A percentile compares a stretch with the other conserved stretches of the same genome.
These are phyloP conservation scores for Sarotherodon lohbergeri DNA, from an alignment of 2,113 vertebrate genomes.

Conservation along the genomic window DNA sequence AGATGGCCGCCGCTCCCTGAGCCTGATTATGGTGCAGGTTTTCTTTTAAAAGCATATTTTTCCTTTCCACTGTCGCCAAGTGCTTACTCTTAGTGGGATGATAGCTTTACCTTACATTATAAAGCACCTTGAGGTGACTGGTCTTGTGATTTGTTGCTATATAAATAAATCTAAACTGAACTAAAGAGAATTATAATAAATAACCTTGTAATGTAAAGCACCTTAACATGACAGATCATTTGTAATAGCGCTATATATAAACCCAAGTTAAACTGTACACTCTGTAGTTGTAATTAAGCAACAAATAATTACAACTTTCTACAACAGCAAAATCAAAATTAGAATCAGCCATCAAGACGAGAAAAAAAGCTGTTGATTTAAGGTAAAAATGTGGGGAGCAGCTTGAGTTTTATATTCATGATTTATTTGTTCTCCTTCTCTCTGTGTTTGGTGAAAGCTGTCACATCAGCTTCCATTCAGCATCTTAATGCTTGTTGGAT, in stretches of 20 bases:
- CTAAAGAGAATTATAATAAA: background rate
- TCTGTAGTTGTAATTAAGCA: background rate
- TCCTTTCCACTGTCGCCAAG: background rate
- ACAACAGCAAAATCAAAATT: background rate
- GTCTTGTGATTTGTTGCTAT: background rate
- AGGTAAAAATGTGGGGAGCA: background rate
- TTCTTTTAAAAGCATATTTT: background rate
- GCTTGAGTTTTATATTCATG: background rate
- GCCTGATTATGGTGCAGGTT: background rate
- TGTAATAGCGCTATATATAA: background rate
- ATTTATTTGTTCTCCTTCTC: background rate
- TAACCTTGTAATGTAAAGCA: background rate
- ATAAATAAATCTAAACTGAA: background rate
- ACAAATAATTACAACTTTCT: background rate
- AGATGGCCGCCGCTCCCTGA: background rate
- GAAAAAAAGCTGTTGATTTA: background rate
- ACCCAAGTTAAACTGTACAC: background rate
- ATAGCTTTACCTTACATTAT: background rate
- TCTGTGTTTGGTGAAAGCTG: constrained; percentile 14
- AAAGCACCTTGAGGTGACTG: background rate
- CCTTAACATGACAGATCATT: background rate
- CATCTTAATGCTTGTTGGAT: constrained; percentile 2
- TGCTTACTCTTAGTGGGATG: background rate
- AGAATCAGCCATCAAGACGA: background rate
- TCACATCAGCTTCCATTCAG: constrained; percentile 6